Percentiles rank a stretch among this genome's conserved stretches.
These are phyloP conservation scores for Uria aalge DNA, from an alignment of 2,113 vertebrate genomes.

Conservation along the genomic window DNA sequence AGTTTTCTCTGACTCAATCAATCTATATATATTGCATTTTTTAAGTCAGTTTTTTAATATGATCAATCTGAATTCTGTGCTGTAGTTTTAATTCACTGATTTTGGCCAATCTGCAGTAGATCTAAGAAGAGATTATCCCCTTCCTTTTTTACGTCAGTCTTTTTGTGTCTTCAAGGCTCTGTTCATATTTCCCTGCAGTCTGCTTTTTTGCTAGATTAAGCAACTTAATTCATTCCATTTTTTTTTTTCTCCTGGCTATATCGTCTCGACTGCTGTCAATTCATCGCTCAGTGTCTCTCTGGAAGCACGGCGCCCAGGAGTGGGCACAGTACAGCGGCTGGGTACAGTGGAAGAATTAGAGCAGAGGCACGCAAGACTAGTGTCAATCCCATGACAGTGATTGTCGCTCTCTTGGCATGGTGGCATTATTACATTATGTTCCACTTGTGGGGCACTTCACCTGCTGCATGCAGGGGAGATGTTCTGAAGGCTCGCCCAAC, in stretches of 20 bases:
- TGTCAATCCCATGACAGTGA: neutral
- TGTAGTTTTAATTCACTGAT: neutral
- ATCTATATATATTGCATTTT: neutral
- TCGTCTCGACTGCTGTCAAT: neutral
- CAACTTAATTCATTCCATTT: neutral
- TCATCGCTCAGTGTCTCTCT: neutral
- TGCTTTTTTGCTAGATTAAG: neutral
- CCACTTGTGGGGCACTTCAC: neutral
- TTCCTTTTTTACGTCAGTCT: neutral
- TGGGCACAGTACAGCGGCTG: neutral
- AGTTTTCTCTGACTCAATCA: neutral
- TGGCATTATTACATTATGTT: neutral
- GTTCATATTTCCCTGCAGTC: neutral
- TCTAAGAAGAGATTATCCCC: neutral
- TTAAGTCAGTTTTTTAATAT: neutral
- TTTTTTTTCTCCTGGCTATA: neutral
- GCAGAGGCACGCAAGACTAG: rapidly evolving
- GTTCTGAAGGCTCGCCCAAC: neutral
- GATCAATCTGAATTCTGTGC: neutral
- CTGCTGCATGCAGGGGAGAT: rapidly evolving
- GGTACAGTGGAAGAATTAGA: neutral
- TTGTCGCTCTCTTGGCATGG: neutral
- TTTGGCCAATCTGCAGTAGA: neutral
- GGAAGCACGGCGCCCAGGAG: neutral
- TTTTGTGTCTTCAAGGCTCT: neutral